These are phyloP conservation scores for Corythaixoides concolor DNA, from an alignment of 2,113 vertebrate genomes.

Conservation along the genomic window DNA sequence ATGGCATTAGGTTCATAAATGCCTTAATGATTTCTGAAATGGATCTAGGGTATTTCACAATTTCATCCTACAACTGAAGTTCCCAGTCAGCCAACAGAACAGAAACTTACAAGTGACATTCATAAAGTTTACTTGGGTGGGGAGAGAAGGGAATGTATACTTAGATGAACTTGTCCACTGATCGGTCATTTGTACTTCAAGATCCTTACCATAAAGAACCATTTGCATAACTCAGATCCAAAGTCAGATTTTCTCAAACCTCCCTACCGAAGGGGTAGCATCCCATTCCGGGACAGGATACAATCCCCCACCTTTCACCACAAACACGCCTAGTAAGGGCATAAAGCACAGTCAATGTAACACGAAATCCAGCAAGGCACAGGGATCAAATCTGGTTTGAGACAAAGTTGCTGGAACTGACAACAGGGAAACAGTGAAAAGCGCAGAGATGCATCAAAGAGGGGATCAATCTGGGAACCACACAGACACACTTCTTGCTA, in stretches of 20 bases:
- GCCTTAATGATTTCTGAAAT: not conserved
- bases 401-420: not conserved
- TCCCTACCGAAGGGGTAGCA: not conserved
- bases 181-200: not conserved
- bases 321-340: not conserved
- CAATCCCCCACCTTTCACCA: not conserved
- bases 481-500: not conserved
- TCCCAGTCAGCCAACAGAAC: not conserved
- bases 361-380: not conserved
- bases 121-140: not conserved
- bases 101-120: not conserved
- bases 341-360: not conserved
- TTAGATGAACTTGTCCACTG: not conserved
- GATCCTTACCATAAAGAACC: not conserved
- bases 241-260: not conserved
- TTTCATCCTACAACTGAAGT: not conserved
- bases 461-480: not conserved
- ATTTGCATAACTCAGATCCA: not conserved
- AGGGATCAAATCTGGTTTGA: not conserved
- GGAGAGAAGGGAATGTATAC: not conserved
- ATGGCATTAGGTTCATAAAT: not conserved
- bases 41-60: not conserved
- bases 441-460: not conserved
- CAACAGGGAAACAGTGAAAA: not conserved
- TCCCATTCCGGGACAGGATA: not conserved